Percentiles rank a stretch among this genome's conserved stretches.
Evolutionary conservation across 2,888 invertebrate species (phyloP).

Genomic region (Ormyrus labotus): DNA sequence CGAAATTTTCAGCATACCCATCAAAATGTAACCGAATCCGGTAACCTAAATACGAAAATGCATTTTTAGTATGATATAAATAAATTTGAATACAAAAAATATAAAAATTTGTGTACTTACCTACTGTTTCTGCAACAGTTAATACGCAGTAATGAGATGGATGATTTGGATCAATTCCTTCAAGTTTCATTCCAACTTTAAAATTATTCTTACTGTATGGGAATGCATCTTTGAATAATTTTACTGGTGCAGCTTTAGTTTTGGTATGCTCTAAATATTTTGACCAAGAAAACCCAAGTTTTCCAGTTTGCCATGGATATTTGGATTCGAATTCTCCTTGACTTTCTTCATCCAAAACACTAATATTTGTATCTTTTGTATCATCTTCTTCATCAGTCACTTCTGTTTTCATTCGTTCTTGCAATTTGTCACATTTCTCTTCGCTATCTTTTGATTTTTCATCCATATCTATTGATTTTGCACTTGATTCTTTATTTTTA

Average conservation of each 20-base stretch:
- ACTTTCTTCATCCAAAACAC: conserved; percentile 68
- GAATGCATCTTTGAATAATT: conserved; percentile 87
- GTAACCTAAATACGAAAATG: conserved; percentile 78
- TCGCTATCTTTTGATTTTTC: conserved; percentile 64
- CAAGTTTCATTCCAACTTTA: conserved; percentile 91
- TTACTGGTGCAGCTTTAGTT: conserved; percentile 85
- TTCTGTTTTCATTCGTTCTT: conserved; percentile 64
- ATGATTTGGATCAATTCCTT: conserved; percentile 95
- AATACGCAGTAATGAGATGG: conserved; percentile 93
- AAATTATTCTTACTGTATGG: conserved; percentile 87
- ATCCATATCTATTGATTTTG: conserved; percentile 70
- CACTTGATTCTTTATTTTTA: conserved; percentile 68
- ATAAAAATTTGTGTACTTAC: conserved; percentile 63
- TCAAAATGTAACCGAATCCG: conserved; percentile 93
- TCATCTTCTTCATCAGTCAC: conserved; percentile 67
- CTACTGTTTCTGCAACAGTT: conserved; percentile 85
- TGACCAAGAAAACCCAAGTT: conserved; percentile 87
- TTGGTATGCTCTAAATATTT: conserved; percentile 85
- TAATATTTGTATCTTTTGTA: conserved; percentile 69
- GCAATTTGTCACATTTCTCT: conserved; percentile 47
- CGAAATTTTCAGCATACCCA: conserved; percentile 91
- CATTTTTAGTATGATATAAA: not conserved
- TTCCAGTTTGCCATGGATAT: conserved; percentile 84
- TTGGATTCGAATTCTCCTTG: conserved; percentile 67
- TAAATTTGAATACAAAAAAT: not conserved